Percentiles rank a stretch among this genome's conserved stretches.
These are phyloP conservation scores for Coecobrya sp. DNA, from an alignment of 2,888 invertebrate species.

Conservation along the genomic window DNA sequence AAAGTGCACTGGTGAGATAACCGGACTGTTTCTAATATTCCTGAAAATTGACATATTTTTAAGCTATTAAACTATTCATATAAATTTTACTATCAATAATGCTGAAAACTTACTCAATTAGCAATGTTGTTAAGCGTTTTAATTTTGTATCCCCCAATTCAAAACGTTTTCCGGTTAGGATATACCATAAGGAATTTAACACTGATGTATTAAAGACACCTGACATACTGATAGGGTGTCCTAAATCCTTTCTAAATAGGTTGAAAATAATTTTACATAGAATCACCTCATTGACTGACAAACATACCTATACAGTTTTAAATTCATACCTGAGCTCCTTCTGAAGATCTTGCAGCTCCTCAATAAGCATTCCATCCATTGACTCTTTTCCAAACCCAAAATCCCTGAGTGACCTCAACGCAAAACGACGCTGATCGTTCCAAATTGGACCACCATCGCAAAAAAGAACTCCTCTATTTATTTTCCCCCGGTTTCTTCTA, in stretches of 20 bases:
- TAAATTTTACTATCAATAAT: background rate
- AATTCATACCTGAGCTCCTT: too few relatives aligned
- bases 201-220: slow-evolving; percentile 83
- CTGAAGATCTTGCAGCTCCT: slow-evolving; percentile 83
- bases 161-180: slow-evolving; percentile 82
- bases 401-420: slow-evolving; percentile 68
- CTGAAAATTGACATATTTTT: slow-evolving; percentile 26
- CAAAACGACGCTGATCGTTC: slow-evolving; percentile 82
- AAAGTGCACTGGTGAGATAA: slow-evolving; percentile 70
- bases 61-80: background rate
- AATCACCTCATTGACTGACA: slow-evolving; percentile 77
- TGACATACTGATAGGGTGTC: slow-evolving; percentile 73
- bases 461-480: slow-evolving; percentile 83
- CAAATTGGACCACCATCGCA: slow-evolving; percentile 82
- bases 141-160: slow-evolving; percentile 83
- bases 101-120: slow-evolving; percentile 67
- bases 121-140: slow-evolving; percentile 68
- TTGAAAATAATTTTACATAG: background rate
- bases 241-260: slow-evolving; percentile 72
- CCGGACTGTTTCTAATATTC: background rate
- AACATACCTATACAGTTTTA: too few relatives aligned
- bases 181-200: slow-evolving; percentile 83
- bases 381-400: slow-evolving; percentile 84
- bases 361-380: slow-evolving; percentile 83
- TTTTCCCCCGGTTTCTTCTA: slow-evolving; percentile 78